Percentiles rank a stretch among this genome's conserved stretches.
Evolutionary conservation across 2,113 vertebrate genomes (phyloP).

Genomic region (Carassius gibelio): DNA sequence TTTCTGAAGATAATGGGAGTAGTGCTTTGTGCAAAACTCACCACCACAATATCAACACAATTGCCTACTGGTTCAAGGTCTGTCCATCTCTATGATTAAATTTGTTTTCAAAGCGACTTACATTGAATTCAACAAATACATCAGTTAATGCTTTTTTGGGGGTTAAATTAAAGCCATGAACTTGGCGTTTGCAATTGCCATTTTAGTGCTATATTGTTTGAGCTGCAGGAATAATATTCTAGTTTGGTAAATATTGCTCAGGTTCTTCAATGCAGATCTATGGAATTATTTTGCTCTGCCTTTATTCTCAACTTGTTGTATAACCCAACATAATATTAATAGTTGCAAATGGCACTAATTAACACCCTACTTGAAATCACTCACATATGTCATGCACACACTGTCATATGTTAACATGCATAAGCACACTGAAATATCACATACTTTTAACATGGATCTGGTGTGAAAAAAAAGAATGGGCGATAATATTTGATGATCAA

Average conservation of each 20-base stretch:
- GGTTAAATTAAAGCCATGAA: neutral
- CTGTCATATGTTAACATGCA: slow-evolving; percentile 23
- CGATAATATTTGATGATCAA: slow-evolving; percentile 57
- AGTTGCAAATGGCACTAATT: neutral
- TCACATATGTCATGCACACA: neutral
- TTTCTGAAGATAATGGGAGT: neutral
- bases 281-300: neutral
- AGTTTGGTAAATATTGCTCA: neutral
- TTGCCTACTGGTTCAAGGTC: neutral
- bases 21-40: neutral
- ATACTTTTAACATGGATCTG: slow-evolving; percentile 27
- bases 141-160: neutral
- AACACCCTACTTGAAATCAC: neutral
- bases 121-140: too few relatives aligned
- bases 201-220: neutral
- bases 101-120: neutral
- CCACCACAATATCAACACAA: neutral
- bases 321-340: neutral
- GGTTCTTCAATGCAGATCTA: neutral
- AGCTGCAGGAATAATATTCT: neutral
- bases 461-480: neutral
- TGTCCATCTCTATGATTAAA: neutral
- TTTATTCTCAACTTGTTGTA: neutral
- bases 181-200: neutral
- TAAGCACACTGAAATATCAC: neutral